Percentiles rank a stretch among this genome's conserved stretches.
Evolutionary conservation across 2,888 invertebrate genomes (phyloP).

Genomic region (Chamaedrilus cognettii): DNA sequence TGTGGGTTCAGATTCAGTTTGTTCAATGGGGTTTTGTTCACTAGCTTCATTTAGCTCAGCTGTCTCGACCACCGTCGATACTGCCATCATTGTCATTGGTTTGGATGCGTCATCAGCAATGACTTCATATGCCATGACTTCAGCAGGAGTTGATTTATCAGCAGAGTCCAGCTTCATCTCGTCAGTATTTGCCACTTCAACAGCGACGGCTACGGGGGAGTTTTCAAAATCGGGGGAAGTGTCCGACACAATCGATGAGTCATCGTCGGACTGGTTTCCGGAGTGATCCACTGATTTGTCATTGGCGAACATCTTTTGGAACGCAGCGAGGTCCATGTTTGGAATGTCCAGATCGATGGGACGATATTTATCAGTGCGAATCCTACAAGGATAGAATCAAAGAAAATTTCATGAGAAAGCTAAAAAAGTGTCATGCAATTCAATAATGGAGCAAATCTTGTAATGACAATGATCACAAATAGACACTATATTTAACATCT

Average conservation of each 20-base stretch:
- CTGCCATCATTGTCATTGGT: no score
- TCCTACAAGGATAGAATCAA: slow-evolving; percentile 45
- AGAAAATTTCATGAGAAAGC: no score
- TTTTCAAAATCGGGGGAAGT: neutral
- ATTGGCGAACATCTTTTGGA: slow-evolving; percentile 46
- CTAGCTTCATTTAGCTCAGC: no score
- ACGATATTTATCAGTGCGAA: slow-evolving; percentile 53
- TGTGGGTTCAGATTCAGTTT: no score
- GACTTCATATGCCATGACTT: no score
- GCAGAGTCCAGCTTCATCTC: no score
- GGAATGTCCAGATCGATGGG: slow-evolving; percentile 85
- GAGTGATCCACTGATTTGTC: neutral
- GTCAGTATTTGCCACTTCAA: neutral
- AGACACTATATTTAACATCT: no score
- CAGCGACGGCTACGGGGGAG: neutral
- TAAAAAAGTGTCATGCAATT: no score
- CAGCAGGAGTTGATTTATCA: no score
- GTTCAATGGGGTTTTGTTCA: neutral
- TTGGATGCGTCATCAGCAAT: no score
- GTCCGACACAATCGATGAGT: neutral
- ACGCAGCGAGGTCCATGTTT: slow-evolving; percentile 72
- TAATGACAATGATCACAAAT: neutral
- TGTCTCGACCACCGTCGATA: neutral
- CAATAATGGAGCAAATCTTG: neutral
- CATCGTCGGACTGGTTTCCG: slow-evolving; percentile 6